A percentile compares a stretch with the other conserved stretches of the same genome.
phyloP scores from a whole-genome alignment of 1,140 invertebrate genomes.

The Aphaenogaster floridana region DNA sequence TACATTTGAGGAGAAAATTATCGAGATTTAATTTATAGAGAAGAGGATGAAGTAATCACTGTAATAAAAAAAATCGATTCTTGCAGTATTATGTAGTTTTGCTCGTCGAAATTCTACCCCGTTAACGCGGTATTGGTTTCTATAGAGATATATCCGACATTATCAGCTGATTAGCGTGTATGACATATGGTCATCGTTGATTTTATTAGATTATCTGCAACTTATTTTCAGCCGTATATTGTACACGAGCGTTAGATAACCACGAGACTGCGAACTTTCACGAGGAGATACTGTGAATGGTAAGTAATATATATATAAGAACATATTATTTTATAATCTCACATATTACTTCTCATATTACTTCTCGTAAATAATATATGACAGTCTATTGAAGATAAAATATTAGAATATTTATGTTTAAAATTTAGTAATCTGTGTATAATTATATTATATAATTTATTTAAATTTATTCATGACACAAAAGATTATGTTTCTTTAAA shows the following conservation, averaged over 20 bases:
- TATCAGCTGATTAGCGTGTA: conserved; percentile 82
- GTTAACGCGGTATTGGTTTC: conserved; percentile 72
- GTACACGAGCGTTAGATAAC: conserved; percentile 20
- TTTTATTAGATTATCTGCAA: conserved; percentile 81
- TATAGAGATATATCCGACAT: conserved; percentile 77
- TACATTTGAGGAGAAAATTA: neutral
- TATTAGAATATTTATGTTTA: neutral
- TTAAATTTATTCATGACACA: neutral
- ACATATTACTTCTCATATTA: neutral
- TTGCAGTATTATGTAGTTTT: neutral
- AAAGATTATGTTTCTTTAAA: neutral
- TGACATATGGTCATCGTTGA: conserved; percentile 81
- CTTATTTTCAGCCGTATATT: conserved; percentile 69
- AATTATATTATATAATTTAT: neutral
- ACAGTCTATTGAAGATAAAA: neutral
- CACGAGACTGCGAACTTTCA: conserved; percentile 3
- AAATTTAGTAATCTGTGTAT: neutral
- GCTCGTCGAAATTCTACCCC: conserved; percentile 23
- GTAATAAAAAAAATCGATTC: conserved; percentile 12
- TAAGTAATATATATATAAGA: conserved; percentile 15
- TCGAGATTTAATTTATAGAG: neutral
- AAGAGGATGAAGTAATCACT: neutral
- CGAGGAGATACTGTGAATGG: conserved; percentile 28
- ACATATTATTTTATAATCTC: neutral
- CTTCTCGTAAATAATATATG: neutral